Evolutionary conservation across 2,113 vertebrate species (phyloP).

Genomic region (Hyla sarda): DNA sequence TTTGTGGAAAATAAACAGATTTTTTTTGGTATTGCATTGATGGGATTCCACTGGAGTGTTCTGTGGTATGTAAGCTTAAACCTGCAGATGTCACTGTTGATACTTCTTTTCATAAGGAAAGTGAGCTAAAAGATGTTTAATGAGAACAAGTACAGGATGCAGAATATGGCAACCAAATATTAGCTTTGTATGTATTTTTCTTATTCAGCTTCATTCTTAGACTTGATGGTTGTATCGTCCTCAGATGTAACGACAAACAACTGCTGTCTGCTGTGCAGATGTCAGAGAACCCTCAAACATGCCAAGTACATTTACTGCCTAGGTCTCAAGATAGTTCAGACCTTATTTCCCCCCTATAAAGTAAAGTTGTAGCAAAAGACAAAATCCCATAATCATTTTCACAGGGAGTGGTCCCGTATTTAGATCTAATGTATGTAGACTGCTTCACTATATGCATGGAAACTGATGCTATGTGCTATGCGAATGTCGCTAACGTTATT

Average conservation of each 20-base stretch:
- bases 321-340: background rate
- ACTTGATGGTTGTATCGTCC: background rate
- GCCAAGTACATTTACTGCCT: background rate
- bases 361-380: background rate
- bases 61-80: background rate
- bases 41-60: background rate
- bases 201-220: background rate
- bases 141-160: background rate
- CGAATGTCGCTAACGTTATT: too few species aligned
- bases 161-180: background rate
- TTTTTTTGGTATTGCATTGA: background rate
- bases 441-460: too few species aligned
- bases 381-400: background rate
- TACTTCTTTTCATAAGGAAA: background rate
- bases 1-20: background rate
- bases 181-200: background rate
- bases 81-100: constrained; percentile 44
- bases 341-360: background rate
- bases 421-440: too few species aligned
- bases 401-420: too few species aligned
- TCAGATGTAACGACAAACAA: background rate
- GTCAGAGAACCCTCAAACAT: background rate
- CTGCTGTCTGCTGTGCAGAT: background rate
- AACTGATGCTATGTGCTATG: too few species aligned
- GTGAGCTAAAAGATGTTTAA: background rate